A percentile compares a stretch with the other conserved stretches of the same genome.
Evolutionary conservation across 2,888 invertebrate genomes (phyloP).

Genomic region (Zaprionus bogoriensis): DNA sequence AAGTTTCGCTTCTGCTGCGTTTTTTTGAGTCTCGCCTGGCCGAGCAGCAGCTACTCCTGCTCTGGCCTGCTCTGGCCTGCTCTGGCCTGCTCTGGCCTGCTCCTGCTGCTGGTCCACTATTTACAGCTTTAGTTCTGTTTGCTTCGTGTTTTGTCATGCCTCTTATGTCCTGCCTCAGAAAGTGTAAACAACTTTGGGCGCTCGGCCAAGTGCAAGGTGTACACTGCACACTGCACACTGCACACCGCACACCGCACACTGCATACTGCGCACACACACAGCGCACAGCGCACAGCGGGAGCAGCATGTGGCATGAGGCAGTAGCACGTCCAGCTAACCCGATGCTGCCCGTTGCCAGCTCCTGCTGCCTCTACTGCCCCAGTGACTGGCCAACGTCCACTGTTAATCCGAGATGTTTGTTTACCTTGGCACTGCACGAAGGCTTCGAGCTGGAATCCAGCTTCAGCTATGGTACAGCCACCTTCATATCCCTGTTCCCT

Average conservation of each 20-base stretch:
- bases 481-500: neutral
- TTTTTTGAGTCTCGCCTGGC: conserved; percentile 47
- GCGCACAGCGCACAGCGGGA: neutral
- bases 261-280: neutral
- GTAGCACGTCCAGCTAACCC: conserved; percentile 1
- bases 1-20: conserved; percentile 35
- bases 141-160: conserved; percentile 78
- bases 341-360: neutral
- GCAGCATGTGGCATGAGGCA: conserved; percentile 30
- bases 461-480: conserved; percentile 7
- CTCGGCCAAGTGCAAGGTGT: conserved; percentile 74
- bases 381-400: conserved; percentile 68
- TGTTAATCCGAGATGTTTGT: conserved; percentile 80
- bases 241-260: conserved; percentile 12
- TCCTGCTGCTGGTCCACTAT: conserved; percentile 54
- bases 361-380: conserved; percentile 33
- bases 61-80: neutral
- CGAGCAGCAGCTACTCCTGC: conserved; percentile 7
- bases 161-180: conserved; percentile 75
- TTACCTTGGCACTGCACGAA: conserved; percentile 62
- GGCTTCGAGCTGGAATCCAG: conserved; percentile 23
- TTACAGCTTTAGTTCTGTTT: conserved; percentile 72
- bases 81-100: conserved; percentile 20
- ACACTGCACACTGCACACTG: conserved; percentile 14
- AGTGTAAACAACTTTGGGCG: conserved; percentile 81